These are phyloP conservation scores for Syngnathoides biaculeatus DNA, from an alignment of 2,113 vertebrate species.

Conservation along the genomic window DNA sequence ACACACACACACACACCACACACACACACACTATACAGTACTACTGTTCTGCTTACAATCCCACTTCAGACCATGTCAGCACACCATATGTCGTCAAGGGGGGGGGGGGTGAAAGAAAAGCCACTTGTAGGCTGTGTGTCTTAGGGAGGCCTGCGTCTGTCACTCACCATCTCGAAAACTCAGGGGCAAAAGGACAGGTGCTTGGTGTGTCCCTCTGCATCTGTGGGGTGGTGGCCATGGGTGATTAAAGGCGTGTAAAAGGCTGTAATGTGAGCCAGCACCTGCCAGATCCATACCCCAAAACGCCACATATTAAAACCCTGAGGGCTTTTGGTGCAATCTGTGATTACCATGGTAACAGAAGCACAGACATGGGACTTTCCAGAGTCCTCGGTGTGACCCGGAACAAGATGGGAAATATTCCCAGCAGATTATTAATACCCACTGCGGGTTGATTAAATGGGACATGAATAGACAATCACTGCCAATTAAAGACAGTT, in stretches of 20 bases:
- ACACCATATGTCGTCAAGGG: conserved; percentile 45
- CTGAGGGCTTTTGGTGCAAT: conserved; percentile 9
- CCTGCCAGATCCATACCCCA: conserved; percentile 61
- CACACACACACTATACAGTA: conserved; percentile 1
- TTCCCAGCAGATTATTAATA: conserved; percentile 8
- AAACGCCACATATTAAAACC: conserved; percentile 26
- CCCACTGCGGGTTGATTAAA: not conserved
- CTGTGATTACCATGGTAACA: conserved; percentile 13
- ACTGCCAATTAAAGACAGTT: not conserved
- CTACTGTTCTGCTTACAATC: conserved; percentile 21
- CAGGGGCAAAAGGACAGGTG: conserved; percentile 57
- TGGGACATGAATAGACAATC: not conserved
- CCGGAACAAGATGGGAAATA: conserved; percentile 26
- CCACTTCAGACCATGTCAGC: conserved; percentile 28
- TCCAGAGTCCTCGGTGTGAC: conserved; percentile 7
- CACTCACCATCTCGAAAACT: conserved; percentile 29
- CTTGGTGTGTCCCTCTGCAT: conserved; percentile 20
- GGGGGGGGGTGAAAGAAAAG: conserved; percentile 38
- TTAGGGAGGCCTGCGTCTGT: conserved; percentile 48
- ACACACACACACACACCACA: conserved; percentile 12
- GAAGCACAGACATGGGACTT: conserved; percentile 22
- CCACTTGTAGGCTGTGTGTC: conserved; percentile 41
- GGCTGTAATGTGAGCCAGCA: conserved; percentile 63
- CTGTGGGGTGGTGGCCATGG: conserved; percentile 52
- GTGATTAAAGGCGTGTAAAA: conserved; percentile 58